Conservation (phyloP, 2,888 invertebrate genomes). For the Aphodius sticticus region DNA sequence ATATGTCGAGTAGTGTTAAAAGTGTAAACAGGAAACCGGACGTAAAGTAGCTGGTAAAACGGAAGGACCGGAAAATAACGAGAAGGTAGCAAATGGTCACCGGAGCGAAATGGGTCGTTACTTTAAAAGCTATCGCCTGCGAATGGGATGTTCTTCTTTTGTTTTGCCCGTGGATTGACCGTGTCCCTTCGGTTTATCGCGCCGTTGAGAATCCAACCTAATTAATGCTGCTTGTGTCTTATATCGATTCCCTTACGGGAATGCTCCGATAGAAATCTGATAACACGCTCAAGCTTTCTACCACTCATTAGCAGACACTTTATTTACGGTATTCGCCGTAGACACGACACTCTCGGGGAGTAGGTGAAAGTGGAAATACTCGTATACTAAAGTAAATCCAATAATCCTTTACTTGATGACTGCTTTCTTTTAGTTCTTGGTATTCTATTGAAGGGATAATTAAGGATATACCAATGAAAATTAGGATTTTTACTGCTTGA, state of each 20-base stretch:
- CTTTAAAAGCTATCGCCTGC: slow-evolving; percentile 4
- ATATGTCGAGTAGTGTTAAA: neutral
- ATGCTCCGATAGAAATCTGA: neutral
- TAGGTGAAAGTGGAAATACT: neutral
- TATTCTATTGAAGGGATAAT: too few relatives aligned
- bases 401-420: too few relatives aligned
- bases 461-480: too few relatives aligned
- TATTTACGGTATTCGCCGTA: neutral
- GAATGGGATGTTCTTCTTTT: slow-evolving; percentile 4
- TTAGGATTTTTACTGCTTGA: too few relatives aligned
- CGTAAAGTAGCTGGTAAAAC: neutral
- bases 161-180: neutral
- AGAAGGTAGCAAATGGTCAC: neutral
- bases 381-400: neutral
- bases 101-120: neutral
- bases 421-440: too few relatives aligned
- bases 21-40: neutral
- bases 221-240: neutral
- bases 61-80: neutral
- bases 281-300: neutral
- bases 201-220: neutral
- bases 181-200: neutral
- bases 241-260: neutral
- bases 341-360: neutral
- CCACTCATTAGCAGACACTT: neutral